These are phyloP conservation scores for Hippocampus barbouri DNA, from an alignment of 2,113 vertebrate species.

Conservation along the genomic window DNA sequence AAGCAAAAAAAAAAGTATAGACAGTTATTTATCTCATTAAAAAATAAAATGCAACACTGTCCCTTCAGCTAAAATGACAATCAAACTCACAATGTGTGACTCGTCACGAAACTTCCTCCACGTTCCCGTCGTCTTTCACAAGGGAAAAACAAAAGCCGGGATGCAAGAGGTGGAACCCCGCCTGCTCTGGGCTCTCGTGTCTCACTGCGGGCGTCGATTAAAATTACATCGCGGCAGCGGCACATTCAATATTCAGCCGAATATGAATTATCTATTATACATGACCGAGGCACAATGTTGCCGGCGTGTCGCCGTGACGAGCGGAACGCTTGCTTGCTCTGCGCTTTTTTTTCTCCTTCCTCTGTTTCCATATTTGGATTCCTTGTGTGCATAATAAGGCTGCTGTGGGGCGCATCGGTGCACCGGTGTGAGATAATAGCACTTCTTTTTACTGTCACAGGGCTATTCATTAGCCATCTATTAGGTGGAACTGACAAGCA, in stretches of 20 bases:
- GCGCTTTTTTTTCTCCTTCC: not conserved
- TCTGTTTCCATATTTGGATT: not conserved
- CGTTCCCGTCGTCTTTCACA: not conserved
- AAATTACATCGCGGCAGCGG: not conserved
- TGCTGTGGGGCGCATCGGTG: not conserved
- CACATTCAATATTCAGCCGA: slow-evolving; percentile 2
- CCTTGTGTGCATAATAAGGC: no score
- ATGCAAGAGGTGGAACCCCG: not conserved
- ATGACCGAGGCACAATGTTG: not conserved
- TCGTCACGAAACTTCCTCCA: not conserved
- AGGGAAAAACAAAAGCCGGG: not conserved
- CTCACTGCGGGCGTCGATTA: slow-evolving; percentile 5
- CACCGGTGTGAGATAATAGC: not conserved
- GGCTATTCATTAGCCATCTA: not conserved
- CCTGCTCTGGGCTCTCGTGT: not conserved
- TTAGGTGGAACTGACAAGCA: not conserved
- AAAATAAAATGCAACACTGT: not conserved
- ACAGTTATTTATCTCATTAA: no score
- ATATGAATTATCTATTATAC: slow-evolving; percentile 7
- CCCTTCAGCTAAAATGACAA: not conserved
- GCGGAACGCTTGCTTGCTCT: not conserved
- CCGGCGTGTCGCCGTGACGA: not conserved
- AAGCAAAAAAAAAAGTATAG: no score
- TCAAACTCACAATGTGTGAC: not conserved
- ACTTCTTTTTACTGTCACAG: not conserved